Evolutionary conservation across 2,888 invertebrate genomes (phyloP).

Genomic region (Yponomeuta cagnagella): DNA sequence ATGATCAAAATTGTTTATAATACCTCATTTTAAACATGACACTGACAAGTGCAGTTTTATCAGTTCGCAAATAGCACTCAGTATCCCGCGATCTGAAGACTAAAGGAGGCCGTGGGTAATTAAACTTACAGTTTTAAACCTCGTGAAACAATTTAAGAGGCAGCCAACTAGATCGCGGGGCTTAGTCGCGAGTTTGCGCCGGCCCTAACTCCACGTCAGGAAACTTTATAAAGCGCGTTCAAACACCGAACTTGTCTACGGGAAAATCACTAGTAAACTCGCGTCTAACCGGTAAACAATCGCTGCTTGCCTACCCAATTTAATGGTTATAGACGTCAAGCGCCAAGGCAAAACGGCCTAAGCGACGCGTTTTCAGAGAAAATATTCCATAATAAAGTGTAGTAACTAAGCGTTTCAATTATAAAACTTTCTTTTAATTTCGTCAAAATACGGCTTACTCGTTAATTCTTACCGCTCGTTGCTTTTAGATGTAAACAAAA

Average conservation of each 20-base stretch:
- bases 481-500: too few species aligned
- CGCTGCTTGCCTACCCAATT: conserved; percentile 38
- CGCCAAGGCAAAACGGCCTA: neutral
- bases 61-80: neutral
- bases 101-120: neutral
- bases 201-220: neutral
- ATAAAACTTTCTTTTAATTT: too few species aligned
- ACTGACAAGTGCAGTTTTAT: neutral
- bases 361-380: neutral
- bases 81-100: neutral
- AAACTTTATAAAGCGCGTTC: conserved; percentile 19
- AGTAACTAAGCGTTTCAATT: too few species aligned
- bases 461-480: too few species aligned
- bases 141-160: neutral
- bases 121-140: neutral
- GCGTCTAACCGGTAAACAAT: conserved; percentile 46
- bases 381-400: too few species aligned
- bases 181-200: neutral
- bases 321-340: conserved; percentile 17
- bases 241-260: conserved; percentile 28
- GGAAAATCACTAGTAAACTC: conserved; percentile 34
- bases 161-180: neutral
- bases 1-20: too few species aligned
- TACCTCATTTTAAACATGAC: too few species aligned
- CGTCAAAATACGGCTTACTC: too few species aligned